Base-by-base conservation (phyloP, 2,888 invertebrate genomes). In the Conchocele bisecta region DNA sequence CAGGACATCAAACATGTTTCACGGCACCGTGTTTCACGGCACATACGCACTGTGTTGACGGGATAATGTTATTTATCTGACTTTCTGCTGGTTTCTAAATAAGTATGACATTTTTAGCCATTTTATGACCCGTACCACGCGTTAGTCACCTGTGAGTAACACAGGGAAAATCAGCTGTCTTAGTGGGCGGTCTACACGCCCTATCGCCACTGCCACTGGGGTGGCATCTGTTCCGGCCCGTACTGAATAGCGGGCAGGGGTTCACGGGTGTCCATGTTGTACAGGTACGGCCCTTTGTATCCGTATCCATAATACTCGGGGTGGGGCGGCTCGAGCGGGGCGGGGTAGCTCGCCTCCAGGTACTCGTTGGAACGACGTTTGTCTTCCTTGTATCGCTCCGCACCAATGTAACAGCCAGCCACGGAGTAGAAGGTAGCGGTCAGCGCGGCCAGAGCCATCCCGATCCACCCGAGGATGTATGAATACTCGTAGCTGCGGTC, bases 381-480 rank as follows among this genome's bases (percentile, higher is more conserved):
- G 22, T 75, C 70, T 24, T 85, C 85, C 11, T 81, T 80, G 54
- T 86, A 86, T 20, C 82, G 69, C 53, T 83, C 82, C n/a, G 73
- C 70, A 24, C 83, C 83, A 44, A 88, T 79, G 59, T 82, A 83
- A 65, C 86, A 87, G 33, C 87, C 87, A 26, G 87, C 87, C 29
- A 86, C 71, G 13, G 86, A 82, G 77, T 86, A 89, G 67, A 89
- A 80, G 31, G 87, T 84, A 33, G 88, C 88, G 29, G 83, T 72
- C 26, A 89, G 64, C 7, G 87, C 84, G 5, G 85, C 83, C 22
- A 87, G 42, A 20, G 78, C 83, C 84, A 87, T 87, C 13, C 83
- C 87, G 11, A 87, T 75, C 89, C 89, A 89, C 20, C 88, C 89
- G 17, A 89, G 68, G 24, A 86, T 85, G 81, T 89, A 89, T 6